Evolutionary conservation across 2,113 vertebrate species (phyloP).

Genomic region (Oryctolagus cuniculus): DNA sequence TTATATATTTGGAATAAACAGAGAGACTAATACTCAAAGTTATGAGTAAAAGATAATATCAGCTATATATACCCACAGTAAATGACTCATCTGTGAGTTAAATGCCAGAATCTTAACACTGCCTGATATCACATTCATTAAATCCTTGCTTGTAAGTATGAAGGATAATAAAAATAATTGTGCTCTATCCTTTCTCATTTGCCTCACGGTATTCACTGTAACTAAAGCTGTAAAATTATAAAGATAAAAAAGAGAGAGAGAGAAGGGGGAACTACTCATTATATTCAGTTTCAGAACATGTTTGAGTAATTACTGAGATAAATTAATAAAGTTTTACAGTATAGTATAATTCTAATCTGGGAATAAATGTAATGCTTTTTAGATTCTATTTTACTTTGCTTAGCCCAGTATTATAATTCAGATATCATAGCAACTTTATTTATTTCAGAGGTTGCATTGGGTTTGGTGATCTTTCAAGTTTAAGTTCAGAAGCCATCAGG

Average conservation of each 20-base stretch:
- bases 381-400: background rate
- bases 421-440: background rate
- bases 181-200: background rate
- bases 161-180: background rate
- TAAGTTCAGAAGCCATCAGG: background rate
- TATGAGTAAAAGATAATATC: background rate
- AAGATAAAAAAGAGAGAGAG: background rate
- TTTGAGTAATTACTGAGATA: background rate
- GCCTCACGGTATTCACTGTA: background rate
- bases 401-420: background rate
- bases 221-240: rapidly evolving
- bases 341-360: background rate
- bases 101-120: background rate
- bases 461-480: background rate
- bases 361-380: background rate
- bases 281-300: background rate
- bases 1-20: background rate
- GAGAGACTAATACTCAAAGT: background rate
- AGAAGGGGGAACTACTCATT: background rate
- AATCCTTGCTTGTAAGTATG: background rate
- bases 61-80: background rate
- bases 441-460: background rate
- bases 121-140: background rate
- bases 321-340: constrained; percentile 14
- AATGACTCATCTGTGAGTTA: background rate